Base-by-base conservation (phyloP, 2,113 vertebrate genomes). In the Uropsilus gracilis region DNA sequence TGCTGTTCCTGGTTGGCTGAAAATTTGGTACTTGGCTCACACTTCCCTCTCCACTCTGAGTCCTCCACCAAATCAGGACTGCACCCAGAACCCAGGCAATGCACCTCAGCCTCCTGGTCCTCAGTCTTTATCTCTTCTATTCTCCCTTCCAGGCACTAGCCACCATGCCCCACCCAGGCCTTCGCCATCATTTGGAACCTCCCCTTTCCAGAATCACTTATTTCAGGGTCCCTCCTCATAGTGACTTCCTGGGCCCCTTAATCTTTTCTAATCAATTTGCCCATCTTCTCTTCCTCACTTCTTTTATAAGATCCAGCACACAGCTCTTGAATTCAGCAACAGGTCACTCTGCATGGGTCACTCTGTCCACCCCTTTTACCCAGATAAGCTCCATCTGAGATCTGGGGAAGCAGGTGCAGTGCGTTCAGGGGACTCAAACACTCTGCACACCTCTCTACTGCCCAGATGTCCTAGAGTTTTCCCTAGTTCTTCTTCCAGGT, bases 341-440 rank as follows among this genome's bases (percentile, higher is more conserved):
- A 53, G 10, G 9, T 53, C 17, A 17, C 10, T 17, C 50, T 12
- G 50, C 17, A 53, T 17, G 10, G 10, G 9, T 53, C 50, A 12
- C 9, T 9, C 50, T 53, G 50, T 53, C 10, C 50, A 12, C 50
- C 50, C 9, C 50, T 17, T 53, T 17, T 53, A 53, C 10, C 50
- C 17, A 53, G 17, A 17, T 9, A 9, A 12, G 61, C n/a, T 53
- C 0, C 0, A 12, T 11, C 32, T 82, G 61, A 18, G 34, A 32
- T 7, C n/a, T 8, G 4, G 48, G n/a, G 69, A 86, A 68, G 44
- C 42, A 42, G 11, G 0, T 20, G 42, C 0, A 44, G 37, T 28
- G 6, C 3, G 28, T 4, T 55, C 6, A 32, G 48, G 1, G 0
- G 86, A 3, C 57, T 20, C 46, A 4, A 11, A 3, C 0, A 72